A percentile compares a stretch with the other conserved stretches of the same genome.
phyloP scores from a whole-genome alignment of 2,888 invertebrate species.

The Rhyacophila evoluta region DNA sequence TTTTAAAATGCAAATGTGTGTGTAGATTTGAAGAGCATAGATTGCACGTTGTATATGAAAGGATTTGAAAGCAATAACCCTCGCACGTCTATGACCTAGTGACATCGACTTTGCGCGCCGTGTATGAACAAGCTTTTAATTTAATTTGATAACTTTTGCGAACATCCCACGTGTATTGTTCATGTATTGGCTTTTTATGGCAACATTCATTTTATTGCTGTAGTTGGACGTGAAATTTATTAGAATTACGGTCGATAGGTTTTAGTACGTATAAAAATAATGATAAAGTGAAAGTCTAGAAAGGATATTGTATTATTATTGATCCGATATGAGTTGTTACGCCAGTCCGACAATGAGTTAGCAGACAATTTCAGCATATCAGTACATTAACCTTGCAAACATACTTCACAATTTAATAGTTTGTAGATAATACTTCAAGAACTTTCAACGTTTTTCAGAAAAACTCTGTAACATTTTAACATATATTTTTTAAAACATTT shows the following conservation, averaged over 20 bases:
- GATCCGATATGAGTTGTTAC: not conserved
- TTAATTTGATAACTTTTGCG: slow-evolving; percentile 24
- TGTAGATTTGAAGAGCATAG: too few relatives aligned
- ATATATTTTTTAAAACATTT: too few relatives aligned
- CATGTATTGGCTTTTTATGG: not conserved
- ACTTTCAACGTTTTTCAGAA: too few relatives aligned
- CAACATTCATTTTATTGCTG: not conserved
- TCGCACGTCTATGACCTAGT: slow-evolving; percentile 6
- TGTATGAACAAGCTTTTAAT: slow-evolving; percentile 20
- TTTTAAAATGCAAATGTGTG: too few relatives aligned
- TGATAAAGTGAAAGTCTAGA: not conserved
- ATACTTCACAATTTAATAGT: not conserved
- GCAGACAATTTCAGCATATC: not conserved
- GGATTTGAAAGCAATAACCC: slow-evolving; percentile 3
- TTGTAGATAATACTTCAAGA: too few relatives aligned
- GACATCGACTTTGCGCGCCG: slow-evolving; percentile 13
- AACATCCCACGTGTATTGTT: not conserved
- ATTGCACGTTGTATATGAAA: not conserved
- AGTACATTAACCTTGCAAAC: not conserved
- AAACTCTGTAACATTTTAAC: too few relatives aligned
- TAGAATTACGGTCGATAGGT: slow-evolving; percentile 14
- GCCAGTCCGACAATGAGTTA: not conserved
- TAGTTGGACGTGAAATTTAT: slow-evolving; percentile 16
- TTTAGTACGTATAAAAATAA: slow-evolving; percentile 9
- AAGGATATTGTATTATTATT: not conserved